Evolutionary conservation across 2,888 invertebrate species (phyloP), one percentile per base, ranked within the genome.

Genomic region (Panopea generosa): DNA sequence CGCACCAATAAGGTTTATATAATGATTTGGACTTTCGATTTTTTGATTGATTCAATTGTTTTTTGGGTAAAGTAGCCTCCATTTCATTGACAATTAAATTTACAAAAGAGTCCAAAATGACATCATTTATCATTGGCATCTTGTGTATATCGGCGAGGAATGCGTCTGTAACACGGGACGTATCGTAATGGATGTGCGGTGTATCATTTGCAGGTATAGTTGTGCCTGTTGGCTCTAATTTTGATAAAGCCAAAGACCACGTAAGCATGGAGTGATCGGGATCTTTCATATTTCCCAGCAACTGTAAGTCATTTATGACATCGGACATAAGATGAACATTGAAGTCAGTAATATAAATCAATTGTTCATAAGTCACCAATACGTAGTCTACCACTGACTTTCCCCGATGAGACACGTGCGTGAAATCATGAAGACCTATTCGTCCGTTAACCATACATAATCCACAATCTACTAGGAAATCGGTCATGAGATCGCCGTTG

Each of bases 391-490:
- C 43, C 20, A 59, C 59, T n/a, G 59, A 59, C 9, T 24, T 40
- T 20, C 43, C 59, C 11, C 59, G 40, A 18, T 40, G 40, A n/a
- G 59, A 59, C 11, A 59, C 43, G 18, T 43, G 26, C 11, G 59
- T 59, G 43, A 11, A 59, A 16, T 40, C 59, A 38, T 56, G n/a
- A 9, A 27, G 43, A 18, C 49, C 49, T 14, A 49, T 20, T 2
- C 49, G 47, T 16, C 61, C 49, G 61, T 61, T 61, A 43, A 60
- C 9, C n/a, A n/a, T n/a, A n/a, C n/a, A n/a, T 27, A 60, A 27
- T 9, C 60, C 45, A 43, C 60, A 60, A 20, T 60, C 60, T 14
- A 43, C 43, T 33, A 59, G 2, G 24, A 59, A 59, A 20, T 59
- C 2, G 40, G 40, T 40, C 43, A 59, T 16, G 11, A 61, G 20